phyloP scores from a whole-genome alignment of 2,888 invertebrate genomes.

The Archips crataeganus region DNA sequence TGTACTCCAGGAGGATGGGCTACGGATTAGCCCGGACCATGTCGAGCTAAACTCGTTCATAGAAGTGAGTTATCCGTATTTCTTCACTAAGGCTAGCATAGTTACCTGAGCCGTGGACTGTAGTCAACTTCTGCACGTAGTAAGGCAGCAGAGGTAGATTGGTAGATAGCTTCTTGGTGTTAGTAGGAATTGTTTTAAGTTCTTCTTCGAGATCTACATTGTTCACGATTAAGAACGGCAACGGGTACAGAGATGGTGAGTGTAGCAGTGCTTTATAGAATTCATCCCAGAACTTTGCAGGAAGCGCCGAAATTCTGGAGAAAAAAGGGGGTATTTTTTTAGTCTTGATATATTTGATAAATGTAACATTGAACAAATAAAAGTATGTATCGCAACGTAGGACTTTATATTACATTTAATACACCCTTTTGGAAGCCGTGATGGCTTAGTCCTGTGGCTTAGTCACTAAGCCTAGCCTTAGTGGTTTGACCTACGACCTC shows the following conservation, averaged over 20 bases:
- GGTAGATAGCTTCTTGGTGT: slow-evolving; percentile 63
- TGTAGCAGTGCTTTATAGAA: slow-evolving; percentile 64
- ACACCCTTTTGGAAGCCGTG: too few relatives aligned
- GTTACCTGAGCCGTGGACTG: slow-evolving; percentile 31
- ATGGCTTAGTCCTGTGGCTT: too few relatives aligned
- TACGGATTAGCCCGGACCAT: too few relatives aligned
- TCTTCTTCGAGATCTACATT: slow-evolving; percentile 49
- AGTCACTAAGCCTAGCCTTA: too few relatives aligned
- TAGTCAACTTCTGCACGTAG: slow-evolving; percentile 69
- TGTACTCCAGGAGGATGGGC: too few relatives aligned
- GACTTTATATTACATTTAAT: too few relatives aligned
- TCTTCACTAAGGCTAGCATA: too few relatives aligned
- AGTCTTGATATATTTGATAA: background rate
- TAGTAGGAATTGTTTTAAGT: slow-evolving; percentile 58
- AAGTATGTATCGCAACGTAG: background rate
- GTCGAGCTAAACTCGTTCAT: too few relatives aligned
- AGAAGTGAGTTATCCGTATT: too few relatives aligned
- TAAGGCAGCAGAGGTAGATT: slow-evolving; percentile 70
- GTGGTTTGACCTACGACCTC: too few relatives aligned
- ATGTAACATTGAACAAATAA: slow-evolving; percentile 21
- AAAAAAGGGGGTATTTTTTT: background rate
- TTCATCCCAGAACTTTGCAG: slow-evolving; percentile 71
- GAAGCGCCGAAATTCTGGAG: slow-evolving; percentile 65
- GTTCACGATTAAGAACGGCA: slow-evolving; percentile 61
- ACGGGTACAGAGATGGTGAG: slow-evolving; percentile 69